These are phyloP conservation scores for Ascidia mentula DNA, from an alignment of 23 tunicate genomes.

Conservation along the genomic window DNA sequence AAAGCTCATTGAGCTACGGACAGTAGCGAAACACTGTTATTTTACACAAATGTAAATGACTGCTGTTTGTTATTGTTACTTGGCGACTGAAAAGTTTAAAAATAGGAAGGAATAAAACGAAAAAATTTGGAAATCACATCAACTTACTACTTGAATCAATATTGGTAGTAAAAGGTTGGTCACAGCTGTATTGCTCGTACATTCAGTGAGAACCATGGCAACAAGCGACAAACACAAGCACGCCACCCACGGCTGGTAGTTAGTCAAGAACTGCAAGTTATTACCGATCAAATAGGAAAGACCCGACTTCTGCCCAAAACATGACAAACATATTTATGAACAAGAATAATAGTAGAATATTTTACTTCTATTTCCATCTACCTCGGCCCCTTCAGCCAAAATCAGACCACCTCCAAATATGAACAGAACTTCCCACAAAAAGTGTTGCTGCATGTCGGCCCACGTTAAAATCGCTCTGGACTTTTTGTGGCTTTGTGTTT, in stretches of 20 bases:
- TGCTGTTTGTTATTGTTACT: too few relatives aligned
- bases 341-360: too few relatives aligned
- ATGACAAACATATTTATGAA: not conserved
- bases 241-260: slow-evolving; percentile 19
- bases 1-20: too few relatives aligned
- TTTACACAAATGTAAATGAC: too few relatives aligned
- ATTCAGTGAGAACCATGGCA: not conserved
- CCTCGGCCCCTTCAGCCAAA: slow-evolving; percentile 19
- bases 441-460: slow-evolving; percentile 4
- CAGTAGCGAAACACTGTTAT: too few relatives aligned
- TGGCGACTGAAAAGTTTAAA: too few relatives aligned
- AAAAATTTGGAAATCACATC: too few relatives aligned
- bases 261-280: not conserved
- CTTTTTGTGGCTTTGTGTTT: not conserved
- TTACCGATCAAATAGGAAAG: not conserved
- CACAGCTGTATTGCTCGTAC: not conserved
- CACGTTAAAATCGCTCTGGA: not conserved
- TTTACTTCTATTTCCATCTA: not conserved
- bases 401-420: slow-evolving; percentile 32
- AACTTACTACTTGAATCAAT: not conserved
- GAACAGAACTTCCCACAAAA: slow-evolving; percentile 31
- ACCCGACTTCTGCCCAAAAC: slow-evolving; percentile 18
- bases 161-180: not conserved
- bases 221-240: not conserved
- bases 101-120: too few relatives aligned